Conservation (phyloP, 2,797 vertebrate genomes). For the Protosalanx chinensis region DNA sequence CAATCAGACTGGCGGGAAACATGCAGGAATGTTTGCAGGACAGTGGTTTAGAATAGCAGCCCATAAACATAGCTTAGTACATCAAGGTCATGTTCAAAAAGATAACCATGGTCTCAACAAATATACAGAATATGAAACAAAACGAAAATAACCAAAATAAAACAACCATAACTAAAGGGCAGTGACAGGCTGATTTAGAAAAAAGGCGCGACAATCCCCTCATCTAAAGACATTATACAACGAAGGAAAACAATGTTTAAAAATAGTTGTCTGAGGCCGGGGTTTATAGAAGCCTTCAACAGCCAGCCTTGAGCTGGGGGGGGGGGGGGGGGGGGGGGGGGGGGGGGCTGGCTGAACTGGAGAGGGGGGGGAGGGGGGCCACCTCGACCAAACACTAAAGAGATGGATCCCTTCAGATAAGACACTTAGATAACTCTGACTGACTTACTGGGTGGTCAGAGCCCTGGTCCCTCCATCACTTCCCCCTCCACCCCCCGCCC, state of each 20-base stretch:
- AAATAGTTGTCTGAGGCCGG: slow-evolving; percentile 26
- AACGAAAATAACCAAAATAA: slow-evolving; percentile 43
- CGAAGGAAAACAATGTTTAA: slow-evolving; percentile 48
- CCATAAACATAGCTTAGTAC: slow-evolving; percentile 77
- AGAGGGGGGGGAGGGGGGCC: background rate
- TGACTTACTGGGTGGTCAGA: slow-evolving; percentile 22
- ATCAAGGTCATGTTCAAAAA: slow-evolving; percentile 59
- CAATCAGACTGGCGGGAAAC: slow-evolving; percentile 35
- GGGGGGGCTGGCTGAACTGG: slow-evolving; percentile 14
- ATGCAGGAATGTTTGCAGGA: slow-evolving; percentile 65
- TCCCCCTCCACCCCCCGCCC: slow-evolving; percentile 10
- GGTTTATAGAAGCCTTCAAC: slow-evolving; percentile 35
- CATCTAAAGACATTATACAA: slow-evolving; percentile 42
- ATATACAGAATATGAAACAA: slow-evolving; percentile 64
- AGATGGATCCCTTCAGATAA: background rate
- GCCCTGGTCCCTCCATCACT: background rate
- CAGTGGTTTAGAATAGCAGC: slow-evolving; percentile 75
- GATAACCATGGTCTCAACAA: slow-evolving; percentile 65
- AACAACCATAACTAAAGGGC: slow-evolving; percentile 57
- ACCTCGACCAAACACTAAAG: slow-evolving; percentile 24
- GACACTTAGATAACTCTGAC: slow-evolving; percentile 19
- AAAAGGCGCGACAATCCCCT: slow-evolving; percentile 44
- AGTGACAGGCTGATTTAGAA: slow-evolving; percentile 68
- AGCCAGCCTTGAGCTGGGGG: slow-evolving; percentile 12
- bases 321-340: background rate